These are phyloP conservation scores for Drosophila anomelani DNA, from an alignment of 2,888 invertebrate species.

Conservation along the genomic window DNA sequence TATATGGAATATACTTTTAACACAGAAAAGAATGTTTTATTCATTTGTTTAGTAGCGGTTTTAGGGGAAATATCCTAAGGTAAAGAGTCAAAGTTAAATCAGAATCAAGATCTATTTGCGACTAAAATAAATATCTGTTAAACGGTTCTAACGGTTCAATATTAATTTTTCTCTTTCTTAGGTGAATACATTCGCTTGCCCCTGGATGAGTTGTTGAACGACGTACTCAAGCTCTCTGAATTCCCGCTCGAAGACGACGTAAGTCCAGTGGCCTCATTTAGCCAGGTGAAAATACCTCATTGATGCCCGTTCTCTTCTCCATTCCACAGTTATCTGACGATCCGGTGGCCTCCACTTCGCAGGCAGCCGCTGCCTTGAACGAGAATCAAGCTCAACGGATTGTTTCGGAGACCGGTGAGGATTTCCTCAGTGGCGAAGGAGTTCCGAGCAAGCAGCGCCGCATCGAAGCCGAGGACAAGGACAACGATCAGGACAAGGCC, in stretches of 20 bases:
- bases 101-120: background rate
- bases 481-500: conserved; percentile 39
- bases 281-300: background rate
- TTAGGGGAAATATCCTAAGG: no score
- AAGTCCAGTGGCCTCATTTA: conserved; percentile 32
- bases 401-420: conserved; percentile 67
- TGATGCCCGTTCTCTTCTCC: background rate
- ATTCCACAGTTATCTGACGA: conserved; percentile 59
- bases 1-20: background rate
- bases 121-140: no score
- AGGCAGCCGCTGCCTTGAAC: conserved; percentile 71
- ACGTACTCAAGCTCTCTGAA: conserved; percentile 83
- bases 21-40: background rate
- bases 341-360: conserved; percentile 80
- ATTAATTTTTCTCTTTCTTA: conserved; percentile 53
- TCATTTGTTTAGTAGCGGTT: no score
- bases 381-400: conserved; percentile 36
- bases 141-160: background rate
- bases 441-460: conserved; percentile 29
- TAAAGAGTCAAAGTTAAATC: background rate
- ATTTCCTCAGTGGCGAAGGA: conserved; percentile 41
- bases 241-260: conserved; percentile 81
- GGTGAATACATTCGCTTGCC: conserved; percentile 84
- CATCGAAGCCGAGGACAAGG: conserved; percentile 24
- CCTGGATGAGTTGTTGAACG: conserved; percentile 83